Percentiles rank a stretch among this genome's conserved stretches.
phyloP scores from a whole-genome alignment of 2,888 invertebrate species.

The Ophion slaviceki region DNA sequence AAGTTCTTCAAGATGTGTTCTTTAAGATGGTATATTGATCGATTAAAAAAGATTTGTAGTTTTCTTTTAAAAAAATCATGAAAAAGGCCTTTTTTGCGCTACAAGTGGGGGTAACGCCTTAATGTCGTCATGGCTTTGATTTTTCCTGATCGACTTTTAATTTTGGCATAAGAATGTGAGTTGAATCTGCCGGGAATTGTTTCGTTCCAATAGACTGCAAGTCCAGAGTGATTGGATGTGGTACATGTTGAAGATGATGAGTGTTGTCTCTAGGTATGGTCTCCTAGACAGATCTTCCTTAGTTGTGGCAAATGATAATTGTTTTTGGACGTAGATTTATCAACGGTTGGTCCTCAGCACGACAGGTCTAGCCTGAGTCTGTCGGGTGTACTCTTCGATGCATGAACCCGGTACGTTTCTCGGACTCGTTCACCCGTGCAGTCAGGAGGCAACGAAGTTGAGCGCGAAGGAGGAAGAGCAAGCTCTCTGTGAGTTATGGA shows the following conservation, averaged over 20 bases:
- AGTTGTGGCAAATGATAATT: neutral
- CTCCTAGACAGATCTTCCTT: too few species aligned
- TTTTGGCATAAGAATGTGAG: too few species aligned
- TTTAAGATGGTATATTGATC: too few species aligned
- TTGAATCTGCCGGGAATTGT: too few species aligned
- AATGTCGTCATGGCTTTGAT: neutral
- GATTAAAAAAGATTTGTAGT: too few species aligned
- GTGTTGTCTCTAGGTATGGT: neutral
- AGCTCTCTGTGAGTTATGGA: constrained; percentile 57
- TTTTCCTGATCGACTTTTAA: neutral
- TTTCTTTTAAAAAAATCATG: too few species aligned
- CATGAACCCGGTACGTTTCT: constrained; percentile 36
- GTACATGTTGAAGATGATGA: neutral
- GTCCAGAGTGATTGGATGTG: too few species aligned
- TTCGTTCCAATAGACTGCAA: too few species aligned
- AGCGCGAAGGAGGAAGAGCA: constrained; percentile 27
- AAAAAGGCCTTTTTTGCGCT: too few species aligned
- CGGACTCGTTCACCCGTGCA: constrained; percentile 40
- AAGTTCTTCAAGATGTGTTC: too few species aligned
- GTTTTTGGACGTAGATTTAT: constrained; percentile 9
- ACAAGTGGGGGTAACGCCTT: too few species aligned
- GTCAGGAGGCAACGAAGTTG: constrained; percentile 19
- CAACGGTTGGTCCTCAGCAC: constrained; percentile 16
- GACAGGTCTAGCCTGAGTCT: constrained; percentile 2
- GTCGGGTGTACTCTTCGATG: constrained; percentile 33